phyloP scores from a whole-genome alignment of 1,140 invertebrate genomes.

The Centruroides vittatus region DNA sequence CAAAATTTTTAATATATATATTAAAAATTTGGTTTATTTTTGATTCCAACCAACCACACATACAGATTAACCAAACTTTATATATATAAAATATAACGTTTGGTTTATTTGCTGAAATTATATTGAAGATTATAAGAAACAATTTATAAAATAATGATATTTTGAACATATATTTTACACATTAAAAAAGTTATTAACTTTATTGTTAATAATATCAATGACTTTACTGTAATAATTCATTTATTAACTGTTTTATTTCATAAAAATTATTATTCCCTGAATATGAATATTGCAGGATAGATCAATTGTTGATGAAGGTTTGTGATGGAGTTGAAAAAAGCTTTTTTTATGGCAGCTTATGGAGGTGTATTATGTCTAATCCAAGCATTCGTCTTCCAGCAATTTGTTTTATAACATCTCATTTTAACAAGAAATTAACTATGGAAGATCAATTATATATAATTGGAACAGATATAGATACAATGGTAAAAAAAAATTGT shows the following conservation, averaged over 20 bases:
- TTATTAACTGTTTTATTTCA: neutral
- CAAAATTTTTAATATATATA: too few relatives aligned
- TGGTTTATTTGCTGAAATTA: too few relatives aligned
- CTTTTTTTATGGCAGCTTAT: conserved; percentile 76
- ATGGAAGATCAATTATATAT: conserved; percentile 76
- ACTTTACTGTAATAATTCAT: neutral
- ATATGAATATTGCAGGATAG: conserved; percentile 41
- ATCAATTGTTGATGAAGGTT: conserved; percentile 58
- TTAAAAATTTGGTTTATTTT: too few relatives aligned
- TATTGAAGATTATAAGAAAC: too few relatives aligned
- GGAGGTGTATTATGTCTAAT: conserved; percentile 73
- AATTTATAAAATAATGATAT: too few relatives aligned
- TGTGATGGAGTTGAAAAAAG: conserved; percentile 59
- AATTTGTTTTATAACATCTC: conserved; percentile 60
- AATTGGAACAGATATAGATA: conserved; percentile 69
- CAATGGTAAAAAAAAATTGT: conserved; percentile 44
- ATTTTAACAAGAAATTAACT: conserved; percentile 64
- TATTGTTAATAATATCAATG: neutral
- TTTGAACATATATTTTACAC: too few relatives aligned
- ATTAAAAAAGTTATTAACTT: too few relatives aligned
- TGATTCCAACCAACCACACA: too few relatives aligned
- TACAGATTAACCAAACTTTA: too few relatives aligned
- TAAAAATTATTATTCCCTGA: neutral
- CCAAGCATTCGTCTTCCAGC: conserved; percentile 70
- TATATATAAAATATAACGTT: too few relatives aligned